Evolutionary conservation across 2,888 invertebrate genomes (phyloP).

Genomic region (Polia nebulosa): DNA sequence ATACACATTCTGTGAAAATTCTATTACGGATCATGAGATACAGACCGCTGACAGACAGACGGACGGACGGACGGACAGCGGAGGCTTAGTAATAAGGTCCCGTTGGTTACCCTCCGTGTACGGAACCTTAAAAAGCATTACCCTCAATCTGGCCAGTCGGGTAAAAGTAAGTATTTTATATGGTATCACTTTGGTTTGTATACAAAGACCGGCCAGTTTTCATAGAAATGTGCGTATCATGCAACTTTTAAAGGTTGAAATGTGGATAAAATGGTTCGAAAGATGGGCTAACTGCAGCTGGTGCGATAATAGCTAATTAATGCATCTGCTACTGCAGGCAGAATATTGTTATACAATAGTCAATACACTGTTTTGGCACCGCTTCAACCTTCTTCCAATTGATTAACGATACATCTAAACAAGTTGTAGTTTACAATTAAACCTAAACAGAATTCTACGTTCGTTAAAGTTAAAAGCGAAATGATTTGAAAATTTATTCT

Average conservation of each 20-base stretch:
- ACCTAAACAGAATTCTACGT: conserved; percentile 5
- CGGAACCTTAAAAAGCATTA: no score
- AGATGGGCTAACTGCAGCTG: conserved; percentile 6
- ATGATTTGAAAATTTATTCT: conserved; percentile 25
- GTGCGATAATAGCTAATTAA: conserved; percentile 30
- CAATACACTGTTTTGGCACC: conserved; percentile 46
- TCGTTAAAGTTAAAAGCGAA: conserved; percentile 30
- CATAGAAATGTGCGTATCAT: no score
- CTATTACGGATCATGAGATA: no score
- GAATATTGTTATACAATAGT: conserved; percentile 32
- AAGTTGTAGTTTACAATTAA: conserved; percentile 7
- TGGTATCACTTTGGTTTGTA: no score
- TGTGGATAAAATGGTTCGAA: background rate
- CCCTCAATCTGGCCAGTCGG: no score
- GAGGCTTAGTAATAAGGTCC: no score
- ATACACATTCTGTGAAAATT: no score
- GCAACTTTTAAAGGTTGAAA: background rate
- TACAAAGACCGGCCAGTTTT: no score
- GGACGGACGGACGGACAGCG: no score
- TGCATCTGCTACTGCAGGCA: conserved; percentile 35
- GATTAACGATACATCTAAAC: conserved; percentile 32
- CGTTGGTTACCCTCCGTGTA: no score
- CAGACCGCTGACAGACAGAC: no score
- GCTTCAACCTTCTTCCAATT: conserved; percentile 31
- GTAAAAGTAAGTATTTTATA: no score